Evolutionary conservation across 2,888 invertebrate species (phyloP).

Genomic region (Julus scanicus): DNA sequence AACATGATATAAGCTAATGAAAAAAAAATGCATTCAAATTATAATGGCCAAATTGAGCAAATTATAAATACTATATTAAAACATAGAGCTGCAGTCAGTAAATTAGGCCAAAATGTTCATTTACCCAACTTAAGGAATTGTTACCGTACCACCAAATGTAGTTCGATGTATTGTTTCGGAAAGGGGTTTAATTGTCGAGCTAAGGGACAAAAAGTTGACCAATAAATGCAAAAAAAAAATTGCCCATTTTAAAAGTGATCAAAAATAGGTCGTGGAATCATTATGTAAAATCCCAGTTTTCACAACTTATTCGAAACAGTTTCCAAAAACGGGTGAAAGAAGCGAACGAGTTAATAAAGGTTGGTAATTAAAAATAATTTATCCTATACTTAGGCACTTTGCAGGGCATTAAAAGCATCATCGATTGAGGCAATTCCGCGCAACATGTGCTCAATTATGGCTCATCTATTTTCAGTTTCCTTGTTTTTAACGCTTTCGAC

Average conservation of each 20-base stretch:
- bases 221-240: not conserved
- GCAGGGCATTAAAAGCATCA: conserved; percentile 14
- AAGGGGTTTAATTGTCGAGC: too few species aligned
- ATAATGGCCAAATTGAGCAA: too few species aligned
- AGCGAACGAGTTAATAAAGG: not conserved
- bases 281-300: not conserved
- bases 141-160: too few species aligned
- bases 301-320: not conserved
- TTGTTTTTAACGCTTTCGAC: conserved; percentile 23
- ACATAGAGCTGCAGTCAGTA: too few species aligned
- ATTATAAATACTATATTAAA: too few species aligned
- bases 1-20: too few species aligned
- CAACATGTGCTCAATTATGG: conserved; percentile 38
- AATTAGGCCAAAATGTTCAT: too few species aligned
- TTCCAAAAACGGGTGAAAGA: not conserved
- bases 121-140: too few species aligned
- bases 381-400: conserved; percentile 14
- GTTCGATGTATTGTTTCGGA: too few species aligned
- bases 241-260: not conserved
- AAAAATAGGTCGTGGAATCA: not conserved
- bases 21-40: too few species aligned
- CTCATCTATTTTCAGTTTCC: conserved; percentile 39
- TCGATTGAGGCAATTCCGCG: conserved; percentile 16
- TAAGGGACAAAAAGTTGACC: not conserved
- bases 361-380: conserved; percentile 26